Evolutionary conservation across 2,797 vertebrate species (phyloP).

Genomic region (Sebastes glaucus): DNA sequence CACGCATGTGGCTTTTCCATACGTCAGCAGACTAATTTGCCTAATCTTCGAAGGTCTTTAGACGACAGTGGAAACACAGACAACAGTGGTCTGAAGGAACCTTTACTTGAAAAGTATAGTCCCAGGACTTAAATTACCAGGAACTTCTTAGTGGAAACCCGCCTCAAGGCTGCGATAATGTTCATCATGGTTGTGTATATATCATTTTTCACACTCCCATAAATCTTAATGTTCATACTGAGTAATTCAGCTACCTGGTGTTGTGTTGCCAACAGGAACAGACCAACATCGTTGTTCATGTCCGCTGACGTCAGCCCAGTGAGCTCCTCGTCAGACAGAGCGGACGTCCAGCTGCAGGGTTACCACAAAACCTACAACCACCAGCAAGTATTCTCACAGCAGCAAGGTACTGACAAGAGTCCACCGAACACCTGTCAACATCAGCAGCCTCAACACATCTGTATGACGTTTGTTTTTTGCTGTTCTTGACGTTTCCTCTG

Average conservation of each 20-base stretch:
- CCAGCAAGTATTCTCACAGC: conserved; percentile 67
- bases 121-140: too few species aligned
- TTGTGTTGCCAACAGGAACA: conserved; percentile 37
- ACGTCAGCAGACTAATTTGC: too few species aligned
- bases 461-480: accelerated
- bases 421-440: background rate
- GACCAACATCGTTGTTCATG: conserved; percentile 58
- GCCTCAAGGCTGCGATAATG: too few species aligned
- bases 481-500: background rate
- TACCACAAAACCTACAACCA: conserved; percentile 68
- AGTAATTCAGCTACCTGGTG: background rate
- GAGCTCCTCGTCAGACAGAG: conserved; percentile 54
- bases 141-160: too few species aligned
- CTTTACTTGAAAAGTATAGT: too few species aligned
- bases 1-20: too few species aligned
- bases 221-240: background rate
- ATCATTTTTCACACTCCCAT: too few species aligned
- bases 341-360: conserved; percentile 48
- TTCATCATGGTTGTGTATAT: too few species aligned
- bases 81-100: too few species aligned
- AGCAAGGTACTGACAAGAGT: conserved; percentile 58
- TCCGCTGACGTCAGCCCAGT: conserved; percentile 45
- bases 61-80: too few species aligned
- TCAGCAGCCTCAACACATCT: too few species aligned
- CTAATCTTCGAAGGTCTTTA: too few species aligned